phyloP scores from a whole-genome alignment of 2,113 vertebrate genomes.

The Callopanchax toddi region DNA sequence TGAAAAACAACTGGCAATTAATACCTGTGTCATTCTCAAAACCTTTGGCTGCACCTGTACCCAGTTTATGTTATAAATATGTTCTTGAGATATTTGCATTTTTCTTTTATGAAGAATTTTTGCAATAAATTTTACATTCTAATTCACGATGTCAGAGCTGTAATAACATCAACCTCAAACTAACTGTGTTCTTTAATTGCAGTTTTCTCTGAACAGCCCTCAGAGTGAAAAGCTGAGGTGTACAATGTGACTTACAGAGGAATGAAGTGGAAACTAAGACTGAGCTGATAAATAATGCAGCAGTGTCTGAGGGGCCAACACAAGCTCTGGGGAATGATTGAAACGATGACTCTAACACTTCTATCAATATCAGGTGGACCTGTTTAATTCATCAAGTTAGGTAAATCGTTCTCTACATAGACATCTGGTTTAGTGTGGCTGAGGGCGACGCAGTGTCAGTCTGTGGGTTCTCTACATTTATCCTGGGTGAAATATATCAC shows the following conservation, averaged over 20 bases:
- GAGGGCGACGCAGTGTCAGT: neutral
- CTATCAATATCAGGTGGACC: constrained; percentile 20
- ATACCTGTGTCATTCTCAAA: too few species aligned
- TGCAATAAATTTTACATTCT: too few species aligned
- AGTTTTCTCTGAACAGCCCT: neutral
- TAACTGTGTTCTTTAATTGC: neutral
- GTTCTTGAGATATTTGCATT: too few species aligned
- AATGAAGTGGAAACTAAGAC: constrained; percentile 51
- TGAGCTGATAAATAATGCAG: constrained; percentile 59
- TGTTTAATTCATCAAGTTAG: constrained; percentile 27
- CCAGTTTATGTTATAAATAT: too few species aligned
- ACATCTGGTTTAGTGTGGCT: constrained; percentile 10
- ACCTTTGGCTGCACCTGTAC: too few species aligned
- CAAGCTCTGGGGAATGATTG: constrained; percentile 38
- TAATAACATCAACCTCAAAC: neutral
- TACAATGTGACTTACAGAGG: constrained; percentile 31
- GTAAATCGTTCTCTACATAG: constrained; percentile 4
- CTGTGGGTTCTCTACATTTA: neutral
- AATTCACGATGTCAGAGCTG: neutral
- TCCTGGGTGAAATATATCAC: neutral
- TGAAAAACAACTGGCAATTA: too few species aligned
- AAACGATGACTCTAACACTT: constrained; percentile 16
- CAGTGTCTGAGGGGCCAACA: constrained; percentile 54
- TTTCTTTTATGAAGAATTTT: too few species aligned
- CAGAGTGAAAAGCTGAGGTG: constrained; percentile 29